Evolutionary conservation across 2,888 invertebrate genomes (phyloP), one percentile per base, ranked within the genome.

Genomic region (Drosophila atripex): DNA sequence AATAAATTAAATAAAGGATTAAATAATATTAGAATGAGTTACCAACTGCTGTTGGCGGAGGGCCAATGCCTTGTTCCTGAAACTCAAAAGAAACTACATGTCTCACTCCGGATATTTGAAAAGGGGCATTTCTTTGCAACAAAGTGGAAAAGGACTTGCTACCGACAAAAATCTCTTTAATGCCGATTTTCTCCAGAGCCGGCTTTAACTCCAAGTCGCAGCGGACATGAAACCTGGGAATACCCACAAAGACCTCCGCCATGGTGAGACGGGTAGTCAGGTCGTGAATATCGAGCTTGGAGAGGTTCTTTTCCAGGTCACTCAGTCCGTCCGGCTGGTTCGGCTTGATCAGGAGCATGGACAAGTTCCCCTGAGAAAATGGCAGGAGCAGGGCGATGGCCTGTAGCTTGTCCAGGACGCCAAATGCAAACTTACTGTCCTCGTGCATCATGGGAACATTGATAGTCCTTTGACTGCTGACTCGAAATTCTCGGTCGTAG

Each of bases 371-470:
- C 18, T 41, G 9, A 5, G 39, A 18, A 11, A 41, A 41, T 4
- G 39, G 39, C 1, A 41, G 18, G 1, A 41, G 39, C 18, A 41
- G 14, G 39, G 39, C 39, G 39, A 18, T 18, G 14, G 39, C 39
- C 39, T 18, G 39, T 7, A 41, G 39, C 3, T 41, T 41, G 3
- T 41, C 39, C 39, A 41, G 39, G 18, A 18, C 18, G 5, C 39
- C 52, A n/a, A 21, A 52, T 4, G 23, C 23, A 39, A 39, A 52
- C 39, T 12, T 38, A 8, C 14, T 52, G 39, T 52, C 52, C 38
- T 52, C 52, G 39, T 52, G 52, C 52, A 52, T 52, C 52, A 52
- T 52, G 18, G 39, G 18, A 16, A 41, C 18, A 5, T 18, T 9
- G 1, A 41, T 18, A 3, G 39, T 41, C 18, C 11, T 16, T 16